Base-by-base conservation (phyloP, 2,113 vertebrate species). In the Collichthys lucidus region DNA sequence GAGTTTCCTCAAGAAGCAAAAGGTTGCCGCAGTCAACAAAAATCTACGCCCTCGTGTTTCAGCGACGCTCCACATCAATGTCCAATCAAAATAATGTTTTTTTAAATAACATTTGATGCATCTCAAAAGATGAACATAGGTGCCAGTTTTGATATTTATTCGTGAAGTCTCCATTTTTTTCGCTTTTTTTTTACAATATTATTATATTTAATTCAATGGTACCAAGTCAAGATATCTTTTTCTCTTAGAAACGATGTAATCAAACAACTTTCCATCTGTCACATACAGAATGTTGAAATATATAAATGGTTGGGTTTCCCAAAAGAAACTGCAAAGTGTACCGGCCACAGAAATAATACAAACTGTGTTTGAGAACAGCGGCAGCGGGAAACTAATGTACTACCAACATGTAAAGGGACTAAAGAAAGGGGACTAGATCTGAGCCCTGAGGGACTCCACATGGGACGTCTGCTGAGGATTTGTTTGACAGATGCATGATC, bases 1-100 rank as follows among this genome's bases (percentile, higher is more conserved):
- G 84, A 65, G 78, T 52, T 86, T 90, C 85, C 81, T 77, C 69
- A 55, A 74, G 65, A 83, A 83, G 50, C 4, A 64, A 75, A 64
- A 75, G 44, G 68, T 70, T 52, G 47, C 57, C 26, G 3, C 61
- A 56, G 44, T 10, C 59, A 71, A 26, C n/a, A 56, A 5, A 66
- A 72, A 64, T 65, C 4, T n/a, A 4, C 46, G 29, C 24, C 5
- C 64, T 17, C 52, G 0, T 59, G 19, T 70, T 49, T 29, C 56
- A 83, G 15, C 1, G 20, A 66, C 63, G 26, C 19, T 66, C 74
- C 59, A 73, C 5, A 11, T 1, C 49, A 12, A 69, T 8, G 35
- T 16, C 35, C 9, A 8, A 40, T 40, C 7, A 40, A 40, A 40
- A 9, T 40, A 6, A 8, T 40, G 42, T 46, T 56, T 59, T 52